These are phyloP conservation scores for Teleopsis dalmanni DNA, from an alignment of 1,140 invertebrate species.

Conservation along the genomic window DNA sequence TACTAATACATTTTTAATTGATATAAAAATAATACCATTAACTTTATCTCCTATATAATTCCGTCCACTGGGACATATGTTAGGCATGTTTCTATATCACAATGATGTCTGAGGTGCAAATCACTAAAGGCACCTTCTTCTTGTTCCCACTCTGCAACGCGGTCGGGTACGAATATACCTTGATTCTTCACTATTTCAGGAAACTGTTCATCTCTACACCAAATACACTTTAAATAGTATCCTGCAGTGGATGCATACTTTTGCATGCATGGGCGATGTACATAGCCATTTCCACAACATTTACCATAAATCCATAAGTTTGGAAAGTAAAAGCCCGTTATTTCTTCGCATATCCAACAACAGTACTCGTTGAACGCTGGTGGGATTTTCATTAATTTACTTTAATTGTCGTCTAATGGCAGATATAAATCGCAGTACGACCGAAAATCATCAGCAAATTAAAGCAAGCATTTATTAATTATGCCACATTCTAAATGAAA, in stretches of 20 bases:
- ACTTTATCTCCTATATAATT: conserved; percentile 11
- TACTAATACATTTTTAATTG: background rate
- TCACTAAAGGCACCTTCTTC: conserved; percentile 24
- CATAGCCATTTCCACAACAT: conserved; percentile 29
- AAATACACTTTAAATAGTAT: conserved; percentile 33
- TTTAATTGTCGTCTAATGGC: conserved; percentile 17
- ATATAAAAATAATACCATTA: background rate
- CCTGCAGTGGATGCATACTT: conserved; percentile 25
- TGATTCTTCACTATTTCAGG: conserved; percentile 19
- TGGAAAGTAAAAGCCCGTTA: conserved; percentile 8
- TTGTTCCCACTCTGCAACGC: conserved; percentile 33
- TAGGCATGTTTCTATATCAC: conserved; percentile 17
- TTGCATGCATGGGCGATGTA: conserved; percentile 24
- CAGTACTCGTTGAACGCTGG: background rate
- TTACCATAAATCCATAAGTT: conserved; percentile 16
- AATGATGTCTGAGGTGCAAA: conserved; percentile 18
- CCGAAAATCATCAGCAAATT: conserved; percentile 18
- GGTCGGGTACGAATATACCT: conserved; percentile 31
- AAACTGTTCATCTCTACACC: conserved; percentile 25
- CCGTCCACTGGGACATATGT: conserved; percentile 22
- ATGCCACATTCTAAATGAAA: conserved; percentile 23
- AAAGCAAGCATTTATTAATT: conserved; percentile 8
- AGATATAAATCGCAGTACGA: conserved; percentile 20
- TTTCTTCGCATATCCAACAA: conserved; percentile 23
- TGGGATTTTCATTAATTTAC: conserved; percentile 8